Evolutionary conservation across 2,113 vertebrate species (phyloP), one percentile per base, ranked within the genome.

Genomic region (Apteryx owenii): DNA sequence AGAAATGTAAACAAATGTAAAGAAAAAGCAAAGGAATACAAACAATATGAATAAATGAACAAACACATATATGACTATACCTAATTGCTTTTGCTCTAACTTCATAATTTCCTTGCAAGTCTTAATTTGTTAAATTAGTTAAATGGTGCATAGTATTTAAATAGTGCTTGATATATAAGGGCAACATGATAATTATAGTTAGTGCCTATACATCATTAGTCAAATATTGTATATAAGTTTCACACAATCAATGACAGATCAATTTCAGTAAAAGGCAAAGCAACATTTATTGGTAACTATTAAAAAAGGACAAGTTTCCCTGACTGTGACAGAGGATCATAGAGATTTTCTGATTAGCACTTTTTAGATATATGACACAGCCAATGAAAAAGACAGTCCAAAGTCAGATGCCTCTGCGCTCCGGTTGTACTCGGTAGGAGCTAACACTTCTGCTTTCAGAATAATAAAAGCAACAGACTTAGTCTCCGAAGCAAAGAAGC

Each of bases 261-360:
- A 79, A 93, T 97, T 65, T 50, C 50, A 87, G 78, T 82, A 68
- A 82, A 68, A n/a, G 44, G 44, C 14, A 82, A 93, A 96, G 89
- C 87, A 87, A 77, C 94, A 94, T 91, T 91, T 95, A 86, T 85
- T 68, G 94, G 88, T 90, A 95, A 85, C 92, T 95, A 95, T 96
- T 48, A 19, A 33, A 94, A 91, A 48, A 48, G 44, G 38, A 10
- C 20, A 69, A 29, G 31, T 46, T 33, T 69, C 42, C 29, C 33
- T 69, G 42, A 46, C 29, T 58, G 25, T 16, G 46, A 28, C 9
- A 48, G 29, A 48, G 42, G 31, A 42, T 29, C 66, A 48, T 10
- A 69, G 19, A 33, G 22, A 46, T 69, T 22, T 33, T 29, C 29
- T 15, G 26, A 8, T 58, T 58, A 58, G 8, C 14, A 20, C 42